phyloP scores from a whole-genome alignment of 2,888 invertebrate species.

The Bombyx huttoni region DNA sequence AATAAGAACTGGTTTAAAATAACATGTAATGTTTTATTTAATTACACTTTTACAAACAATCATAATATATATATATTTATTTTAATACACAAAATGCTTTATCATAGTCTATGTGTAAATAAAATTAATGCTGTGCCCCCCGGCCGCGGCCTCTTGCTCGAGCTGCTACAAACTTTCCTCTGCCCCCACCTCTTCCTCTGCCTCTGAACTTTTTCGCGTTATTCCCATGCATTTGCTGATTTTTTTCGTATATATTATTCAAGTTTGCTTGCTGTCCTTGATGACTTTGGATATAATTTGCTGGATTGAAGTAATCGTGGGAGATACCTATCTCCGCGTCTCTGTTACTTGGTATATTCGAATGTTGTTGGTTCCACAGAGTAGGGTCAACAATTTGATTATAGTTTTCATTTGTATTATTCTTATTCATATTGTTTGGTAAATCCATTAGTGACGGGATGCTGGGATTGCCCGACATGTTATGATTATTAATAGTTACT shows the following conservation, averaged over 20 bases:
- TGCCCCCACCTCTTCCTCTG: slow-evolving; percentile 26
- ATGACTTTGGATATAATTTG: slow-evolving; percentile 5
- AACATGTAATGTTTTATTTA: not conserved
- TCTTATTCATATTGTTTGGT: slow-evolving; percentile 10
- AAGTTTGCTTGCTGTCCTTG: slow-evolving; percentile 1
- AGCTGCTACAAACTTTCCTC: slow-evolving; percentile 20
- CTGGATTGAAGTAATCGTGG: not conserved
- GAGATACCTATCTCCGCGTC: not conserved
- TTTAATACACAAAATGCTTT: not conserved
- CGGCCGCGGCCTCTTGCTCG: slow-evolving; percentile 39
- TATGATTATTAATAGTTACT: not conserved
- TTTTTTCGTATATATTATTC: not conserved
- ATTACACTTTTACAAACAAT: not conserved
- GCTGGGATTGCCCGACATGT: slow-evolving; percentile 5
- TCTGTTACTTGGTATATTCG: not conserved
- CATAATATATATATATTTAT: not conserved
- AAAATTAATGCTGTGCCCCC: slow-evolving; percentile 6
- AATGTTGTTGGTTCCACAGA: slow-evolving; percentile 17
- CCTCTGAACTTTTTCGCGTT: slow-evolving; percentile 27
- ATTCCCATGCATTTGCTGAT: slow-evolving; percentile 8
- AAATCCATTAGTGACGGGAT: not conserved
- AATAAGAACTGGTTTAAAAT: slow-evolving; percentile 1
- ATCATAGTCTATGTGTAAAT: not conserved
- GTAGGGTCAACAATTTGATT: not conserved
- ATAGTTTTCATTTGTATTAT: not conserved